phyloP scores from a whole-genome alignment of 2,888 invertebrate species.

The Ophioninae sp. region DNA sequence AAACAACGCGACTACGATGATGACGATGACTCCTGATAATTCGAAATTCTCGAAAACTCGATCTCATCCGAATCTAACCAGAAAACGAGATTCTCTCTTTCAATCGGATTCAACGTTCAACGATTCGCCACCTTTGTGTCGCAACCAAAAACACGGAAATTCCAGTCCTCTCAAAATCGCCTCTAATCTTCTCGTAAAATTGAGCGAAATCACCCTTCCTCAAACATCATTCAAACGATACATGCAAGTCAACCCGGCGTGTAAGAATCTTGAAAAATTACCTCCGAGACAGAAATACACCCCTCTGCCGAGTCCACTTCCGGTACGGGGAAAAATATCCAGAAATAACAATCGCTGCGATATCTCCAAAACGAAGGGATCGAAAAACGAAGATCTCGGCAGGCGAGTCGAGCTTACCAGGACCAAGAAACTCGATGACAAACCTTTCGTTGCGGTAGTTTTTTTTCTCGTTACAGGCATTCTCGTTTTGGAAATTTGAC shows the following conservation, averaged over 20 bases:
- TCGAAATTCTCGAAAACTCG: conserved; percentile 67
- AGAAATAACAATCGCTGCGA: conserved; percentile 50
- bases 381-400: background rate
- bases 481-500: conserved; percentile 13
- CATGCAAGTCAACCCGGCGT: conserved; percentile 65
- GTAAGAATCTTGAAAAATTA: conserved; percentile 60
- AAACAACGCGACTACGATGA: background rate
- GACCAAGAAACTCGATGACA: conserved; percentile 64
- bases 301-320: conserved; percentile 68
- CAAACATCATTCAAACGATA: conserved; percentile 70
- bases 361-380: background rate
- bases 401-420: conserved; percentile 28
- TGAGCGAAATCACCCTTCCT: conserved; percentile 72
- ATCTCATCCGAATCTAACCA: conserved; percentile 71
- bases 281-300: conserved; percentile 67
- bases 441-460: conserved; percentile 72
- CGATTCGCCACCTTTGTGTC: conserved; percentile 54
- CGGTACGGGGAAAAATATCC: conserved; percentile 70
- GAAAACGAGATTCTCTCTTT: conserved; percentile 57
- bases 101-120: conserved; percentile 43
- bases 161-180: conserved; percentile 44
- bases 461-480: conserved; percentile 18
- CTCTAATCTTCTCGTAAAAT: conserved; percentile 67
- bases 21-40: conserved; percentile 51
- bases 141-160: conserved; percentile 30